Percentiles rank a stretch among this genome's conserved stretches.
phyloP scores from a whole-genome alignment of 2,797 vertebrate genomes.

The Paramormyrops hopkinsi region DNA sequence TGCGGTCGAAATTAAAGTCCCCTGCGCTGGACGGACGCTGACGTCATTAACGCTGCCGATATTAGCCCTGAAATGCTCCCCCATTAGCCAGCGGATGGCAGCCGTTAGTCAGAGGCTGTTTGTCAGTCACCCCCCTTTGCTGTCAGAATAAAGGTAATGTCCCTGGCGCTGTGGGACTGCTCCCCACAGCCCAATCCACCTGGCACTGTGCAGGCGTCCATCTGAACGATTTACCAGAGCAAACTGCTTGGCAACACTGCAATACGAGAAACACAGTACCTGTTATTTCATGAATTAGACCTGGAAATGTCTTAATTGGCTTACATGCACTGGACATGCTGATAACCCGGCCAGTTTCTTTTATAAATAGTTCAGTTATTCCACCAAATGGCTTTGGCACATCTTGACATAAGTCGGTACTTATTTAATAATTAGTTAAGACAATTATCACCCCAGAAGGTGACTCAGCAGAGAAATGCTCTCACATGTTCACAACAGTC shows the following conservation, averaged over 20 bases:
- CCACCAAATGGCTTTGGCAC: background rate
- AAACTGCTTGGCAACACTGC: background rate
- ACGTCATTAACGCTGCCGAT: background rate
- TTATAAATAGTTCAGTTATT: background rate
- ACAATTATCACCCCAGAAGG: background rate
- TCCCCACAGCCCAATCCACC: background rate
- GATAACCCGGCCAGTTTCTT: background rate
- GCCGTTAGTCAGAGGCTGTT: background rate
- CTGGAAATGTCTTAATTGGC: background rate
- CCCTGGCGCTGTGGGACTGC: background rate
- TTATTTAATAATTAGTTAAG: background rate
- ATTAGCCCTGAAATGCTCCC: background rate
- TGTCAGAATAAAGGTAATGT: background rate
- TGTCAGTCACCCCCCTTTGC: background rate
- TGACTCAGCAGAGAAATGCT: background rate
- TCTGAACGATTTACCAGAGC: background rate
- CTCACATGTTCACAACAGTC: background rate
- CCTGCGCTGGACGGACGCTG: background rate
- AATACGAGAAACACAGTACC: background rate
- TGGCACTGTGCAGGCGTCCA: background rate
- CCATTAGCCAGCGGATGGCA: background rate
- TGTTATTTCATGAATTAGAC: background rate
- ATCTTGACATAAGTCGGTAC: background rate
- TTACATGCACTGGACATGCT: background rate
- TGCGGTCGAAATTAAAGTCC: background rate